These are phyloP conservation scores for Diaprepes abbreviatus DNA, from an alignment of 2,888 invertebrate species.

Conservation along the genomic window DNA sequence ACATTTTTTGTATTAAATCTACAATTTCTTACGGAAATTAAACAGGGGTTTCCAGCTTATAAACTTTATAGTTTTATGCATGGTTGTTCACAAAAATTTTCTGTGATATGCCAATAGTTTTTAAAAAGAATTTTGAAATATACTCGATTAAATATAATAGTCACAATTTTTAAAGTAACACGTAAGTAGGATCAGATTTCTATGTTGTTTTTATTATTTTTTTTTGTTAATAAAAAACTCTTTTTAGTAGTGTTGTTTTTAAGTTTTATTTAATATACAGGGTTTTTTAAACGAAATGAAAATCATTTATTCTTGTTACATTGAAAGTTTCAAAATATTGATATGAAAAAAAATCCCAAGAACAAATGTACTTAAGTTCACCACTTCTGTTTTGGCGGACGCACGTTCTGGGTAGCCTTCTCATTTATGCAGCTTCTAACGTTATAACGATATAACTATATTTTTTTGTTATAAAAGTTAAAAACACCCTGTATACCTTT, in stretches of 20 bases:
- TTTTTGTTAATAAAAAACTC: background rate
- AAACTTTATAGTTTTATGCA: background rate
- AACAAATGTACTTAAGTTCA: too few species aligned
- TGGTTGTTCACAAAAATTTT: conserved; percentile 3
- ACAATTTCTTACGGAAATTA: too few species aligned
- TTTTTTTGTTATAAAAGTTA: background rate
- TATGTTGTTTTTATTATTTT: too few species aligned
- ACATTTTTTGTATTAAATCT: too few species aligned
- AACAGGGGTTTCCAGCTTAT: background rate
- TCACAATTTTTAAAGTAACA: background rate
- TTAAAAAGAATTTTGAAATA: background rate
- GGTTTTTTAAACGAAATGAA: conserved; percentile 3
- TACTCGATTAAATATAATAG: background rate
- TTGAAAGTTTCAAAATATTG: too few species aligned
- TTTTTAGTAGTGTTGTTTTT: conserved; percentile 3
- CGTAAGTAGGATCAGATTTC: too few species aligned
- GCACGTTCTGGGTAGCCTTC: too few species aligned
- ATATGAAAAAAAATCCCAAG: too few species aligned
- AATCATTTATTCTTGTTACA: too few species aligned
- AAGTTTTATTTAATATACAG: background rate
- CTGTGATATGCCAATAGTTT: conserved; percentile 16
- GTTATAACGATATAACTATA: too few species aligned
- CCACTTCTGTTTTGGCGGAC: too few species aligned
- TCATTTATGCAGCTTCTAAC: too few species aligned
- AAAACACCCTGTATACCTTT: background rate